Evolutionary conservation across 2,113 vertebrate genomes (phyloP).

Genomic region (cattle (Bos taurus)): ARS-UCD2.0 NC_037336.1:94271501-94272000

Average conservation of each 20-base stretch:
- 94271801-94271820: not conserved
- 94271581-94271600: not conserved
- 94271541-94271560: not conserved
- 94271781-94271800: not conserved
- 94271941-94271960: not conserved
- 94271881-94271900: not conserved
- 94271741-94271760: not conserved
- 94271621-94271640: not conserved
- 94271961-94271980: not conserved
- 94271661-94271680: rapidly evolving
- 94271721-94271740: not conserved
- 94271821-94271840: not conserved
- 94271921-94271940: not conserved
- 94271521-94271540: not conserved
- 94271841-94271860: not conserved
- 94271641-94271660: not conserved
- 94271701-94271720: not conserved
- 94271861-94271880: not conserved
- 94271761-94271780: not conserved
- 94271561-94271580: not conserved
- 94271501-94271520: not conserved
- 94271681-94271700: rapidly evolving
- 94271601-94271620: rapidly evolving
- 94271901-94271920: not conserved
- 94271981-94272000: not conserved